Evolutionary conservation across 2,113 vertebrate species (phyloP), one percentile per base, ranked within the genome.

Genomic region (Reinhardtius hippoglossoides): DNA sequence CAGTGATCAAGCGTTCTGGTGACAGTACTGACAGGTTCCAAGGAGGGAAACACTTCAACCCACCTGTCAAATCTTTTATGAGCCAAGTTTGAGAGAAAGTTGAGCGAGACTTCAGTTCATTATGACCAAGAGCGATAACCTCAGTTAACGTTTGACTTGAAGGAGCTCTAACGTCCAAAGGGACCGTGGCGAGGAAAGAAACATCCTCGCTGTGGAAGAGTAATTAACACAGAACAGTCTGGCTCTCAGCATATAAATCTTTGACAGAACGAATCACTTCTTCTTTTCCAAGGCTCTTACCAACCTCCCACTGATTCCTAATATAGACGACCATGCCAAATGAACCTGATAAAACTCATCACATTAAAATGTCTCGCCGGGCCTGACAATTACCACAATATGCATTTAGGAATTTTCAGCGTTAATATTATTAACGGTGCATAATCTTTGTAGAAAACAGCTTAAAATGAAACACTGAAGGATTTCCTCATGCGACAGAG

Each of bases 141-240:
- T 66, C 52, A 48, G 70, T 87, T 84, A 57, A 31, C 65, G 65
- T 59, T 74, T 64, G 62, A 71, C 67, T 72, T 52, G 24, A 21
- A 15, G 52, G 31, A 74, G 46, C 20, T 59, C 5, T 55, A 35
- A 76, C 15, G 70, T 76, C 54, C 63, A 9, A 69, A 44, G 83
- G 59, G 61, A 77, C 67, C 26, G 27, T 37, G 12, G 40, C 1
- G n/a, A 64, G n/a, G 58, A 75, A 57, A 78, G 67, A 74, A 80
- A 86, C 81, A 89, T 77, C n/a, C 37, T 63, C 12, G 12, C 74
- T 91, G 16, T 50, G 86, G 72, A 76, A 56, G 44, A 66, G 73
- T 65, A 74, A 77, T 87, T 87, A 82, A 67, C 48, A 67, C 13
- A 50, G 31, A 77, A 81, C 68, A 71, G 76, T 74, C 80, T 76